Evolutionary conservation across 2,113 vertebrate genomes (phyloP).

Genomic region (Ctenodactylus gundi): DNA sequence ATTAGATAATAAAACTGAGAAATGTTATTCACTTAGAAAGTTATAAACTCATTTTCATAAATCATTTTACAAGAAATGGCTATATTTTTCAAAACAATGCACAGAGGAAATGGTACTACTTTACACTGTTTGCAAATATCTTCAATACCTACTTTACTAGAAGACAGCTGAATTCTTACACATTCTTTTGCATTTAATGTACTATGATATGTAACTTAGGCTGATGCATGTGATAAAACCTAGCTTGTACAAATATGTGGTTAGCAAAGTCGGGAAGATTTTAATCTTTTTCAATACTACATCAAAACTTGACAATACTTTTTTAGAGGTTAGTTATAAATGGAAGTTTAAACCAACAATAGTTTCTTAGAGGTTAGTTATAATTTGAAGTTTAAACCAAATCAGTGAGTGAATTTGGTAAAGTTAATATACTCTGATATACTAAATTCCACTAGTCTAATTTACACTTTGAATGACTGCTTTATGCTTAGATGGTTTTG

Average conservation of each 20-base stretch:
- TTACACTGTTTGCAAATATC: not conserved
- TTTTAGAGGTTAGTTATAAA: not conserved
- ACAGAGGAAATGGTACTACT: not conserved
- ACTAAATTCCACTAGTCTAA: not conserved
- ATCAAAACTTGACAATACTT: not conserved
- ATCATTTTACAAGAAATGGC: slow-evolving; percentile 24
- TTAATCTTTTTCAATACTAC: not conserved
- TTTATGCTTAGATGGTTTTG: not conserved
- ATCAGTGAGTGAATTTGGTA: not conserved
- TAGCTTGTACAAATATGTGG: not conserved
- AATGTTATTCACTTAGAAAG: slow-evolving; percentile 1
- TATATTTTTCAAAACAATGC: not conserved
- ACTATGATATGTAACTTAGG: not conserved
- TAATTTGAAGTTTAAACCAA: not conserved
- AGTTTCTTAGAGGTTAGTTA: not conserved
- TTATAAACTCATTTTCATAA: slow-evolving; percentile 15
- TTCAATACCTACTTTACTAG: not conserved
- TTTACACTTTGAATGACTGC: not conserved
- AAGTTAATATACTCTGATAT: not conserved
- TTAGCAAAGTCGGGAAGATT: not conserved
- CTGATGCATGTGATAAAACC: not conserved
- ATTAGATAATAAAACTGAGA: slow-evolving; percentile 19
- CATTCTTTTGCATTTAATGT: not conserved
- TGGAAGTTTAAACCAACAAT: not conserved
- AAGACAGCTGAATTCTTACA: not conserved